Percentiles rank a stretch among this genome's conserved stretches.
Conservation (phyloP, 1,140 invertebrate species). For the Rhopalosiphum maidis region DNA sequence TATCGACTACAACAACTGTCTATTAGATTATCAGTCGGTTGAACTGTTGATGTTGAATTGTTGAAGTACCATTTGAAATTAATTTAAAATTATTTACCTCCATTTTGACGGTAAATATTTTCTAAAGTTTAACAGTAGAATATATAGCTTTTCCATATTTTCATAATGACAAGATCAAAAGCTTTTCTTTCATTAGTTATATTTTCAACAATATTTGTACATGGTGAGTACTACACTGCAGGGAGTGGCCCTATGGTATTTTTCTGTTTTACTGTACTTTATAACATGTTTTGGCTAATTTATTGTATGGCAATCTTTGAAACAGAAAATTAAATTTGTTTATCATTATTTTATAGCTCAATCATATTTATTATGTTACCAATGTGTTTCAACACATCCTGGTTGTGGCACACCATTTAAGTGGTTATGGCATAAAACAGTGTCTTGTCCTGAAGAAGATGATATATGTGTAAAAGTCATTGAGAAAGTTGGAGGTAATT, state of each 20-base stretch:
- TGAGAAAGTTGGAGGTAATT: constrained; percentile 82
- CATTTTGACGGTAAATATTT: background rate
- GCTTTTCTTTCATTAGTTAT: background rate
- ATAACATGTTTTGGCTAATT: background rate
- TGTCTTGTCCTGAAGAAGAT: constrained; percentile 79
- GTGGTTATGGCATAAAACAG: constrained; percentile 80
- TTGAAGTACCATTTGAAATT: background rate
- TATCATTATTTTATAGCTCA: constrained; percentile 49
- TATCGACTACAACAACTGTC: no score
- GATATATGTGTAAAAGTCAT: constrained; percentile 92
- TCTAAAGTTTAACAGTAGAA: background rate
- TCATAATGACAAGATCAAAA: background rate
- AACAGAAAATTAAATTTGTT: background rate
- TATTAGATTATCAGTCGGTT: background rate
- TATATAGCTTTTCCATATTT: background rate
- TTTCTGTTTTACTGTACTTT: background rate
- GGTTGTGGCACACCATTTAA: constrained; percentile 86
- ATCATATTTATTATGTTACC: constrained; percentile 71
- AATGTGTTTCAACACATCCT: constrained; percentile 86
- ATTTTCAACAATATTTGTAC: background rate
- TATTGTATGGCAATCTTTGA: background rate
- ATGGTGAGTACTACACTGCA: background rate
- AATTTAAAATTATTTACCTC: background rate
- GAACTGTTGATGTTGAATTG: background rate
- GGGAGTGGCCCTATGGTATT: constrained; percentile 41